A percentile compares a stretch with the other conserved stretches of the same genome.
Evolutionary conservation across 1,140 invertebrate genomes (phyloP).

Genomic region (Amyelois transitella): DNA sequence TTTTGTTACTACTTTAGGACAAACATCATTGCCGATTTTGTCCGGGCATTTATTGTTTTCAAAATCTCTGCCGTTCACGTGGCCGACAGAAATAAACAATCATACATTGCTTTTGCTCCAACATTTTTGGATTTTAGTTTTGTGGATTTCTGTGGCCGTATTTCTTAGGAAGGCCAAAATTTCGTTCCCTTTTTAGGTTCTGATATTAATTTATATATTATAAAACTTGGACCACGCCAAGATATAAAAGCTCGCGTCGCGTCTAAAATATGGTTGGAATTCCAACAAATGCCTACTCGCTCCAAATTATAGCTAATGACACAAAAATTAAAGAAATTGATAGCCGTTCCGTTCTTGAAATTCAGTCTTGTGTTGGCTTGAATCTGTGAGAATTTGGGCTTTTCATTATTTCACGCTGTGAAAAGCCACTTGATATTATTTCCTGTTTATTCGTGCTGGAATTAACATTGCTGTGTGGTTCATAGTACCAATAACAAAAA

Average conservation of each 20-base stretch:
- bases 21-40: neutral
- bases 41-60: neutral
- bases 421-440: too few species aligned
- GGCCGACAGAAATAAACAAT: neutral
- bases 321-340: conserved; percentile 47
- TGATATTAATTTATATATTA: neutral
- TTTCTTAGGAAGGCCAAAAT: neutral
- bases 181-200: neutral
- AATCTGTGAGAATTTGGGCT: neutral
- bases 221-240: conserved; percentile 9
- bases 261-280: conserved; percentile 59
- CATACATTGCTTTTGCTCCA: neutral
- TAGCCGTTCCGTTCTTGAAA: conserved; percentile 10
- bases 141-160: neutral
- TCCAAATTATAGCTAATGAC: conserved; percentile 63
- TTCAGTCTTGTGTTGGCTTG: neutral
- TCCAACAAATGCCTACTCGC: conserved; percentile 57
- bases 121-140: neutral
- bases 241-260: conserved; percentile 49
- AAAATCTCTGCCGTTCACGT: neutral
- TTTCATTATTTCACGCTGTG: too few species aligned
- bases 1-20: neutral
- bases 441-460: too few species aligned
- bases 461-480: too few species aligned
- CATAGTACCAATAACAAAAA: too few species aligned